Percentiles rank a stretch among this genome's conserved stretches.
phyloP scores from a whole-genome alignment of 2,888 invertebrate species.

The Endotricha flammealis region DNA sequence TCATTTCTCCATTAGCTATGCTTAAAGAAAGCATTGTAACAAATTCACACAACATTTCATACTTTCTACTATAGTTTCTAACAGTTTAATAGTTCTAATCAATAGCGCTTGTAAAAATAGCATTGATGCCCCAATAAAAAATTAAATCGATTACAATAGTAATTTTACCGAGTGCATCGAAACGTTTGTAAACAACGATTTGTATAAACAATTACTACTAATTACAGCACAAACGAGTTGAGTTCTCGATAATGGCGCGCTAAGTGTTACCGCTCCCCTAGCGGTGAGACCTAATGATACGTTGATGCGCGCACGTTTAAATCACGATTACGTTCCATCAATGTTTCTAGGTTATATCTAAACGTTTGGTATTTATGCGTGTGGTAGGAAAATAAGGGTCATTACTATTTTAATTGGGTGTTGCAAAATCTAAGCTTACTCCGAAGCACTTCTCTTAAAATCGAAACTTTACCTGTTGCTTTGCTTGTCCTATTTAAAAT shows the following conservation, averaged over 20 bases:
- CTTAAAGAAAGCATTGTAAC: too few species aligned
- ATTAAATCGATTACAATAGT: background rate
- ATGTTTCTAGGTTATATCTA: conserved; percentile 21
- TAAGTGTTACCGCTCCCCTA: conserved; percentile 28
- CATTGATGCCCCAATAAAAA: too few species aligned
- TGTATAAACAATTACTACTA: conserved; percentile 21
- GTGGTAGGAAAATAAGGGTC: conserved; percentile 12
- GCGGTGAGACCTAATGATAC: conserved; percentile 28
- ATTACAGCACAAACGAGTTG: conserved; percentile 34
- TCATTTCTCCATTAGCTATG: too few species aligned
- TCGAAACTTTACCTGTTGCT: too few species aligned
- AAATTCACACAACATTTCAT: too few species aligned
- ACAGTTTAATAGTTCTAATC: too few species aligned
- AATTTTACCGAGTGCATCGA: background rate
- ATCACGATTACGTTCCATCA: conserved; percentile 22
- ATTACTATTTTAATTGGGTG: too few species aligned
- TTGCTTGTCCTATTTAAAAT: too few species aligned
- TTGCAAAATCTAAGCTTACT: too few species aligned
- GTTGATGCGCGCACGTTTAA: conserved; percentile 24
- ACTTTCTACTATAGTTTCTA: too few species aligned
- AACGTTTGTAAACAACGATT: background rate
- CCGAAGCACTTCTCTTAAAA: too few species aligned
- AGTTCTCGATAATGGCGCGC: conserved; percentile 38
- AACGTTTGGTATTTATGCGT: background rate
- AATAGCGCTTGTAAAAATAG: too few species aligned